A percentile compares a stretch with the other conserved stretches of the same genome.
Evolutionary conservation across 1,140 invertebrate species (phyloP).

Genomic region (Druon quercuslanigerum): DNA sequence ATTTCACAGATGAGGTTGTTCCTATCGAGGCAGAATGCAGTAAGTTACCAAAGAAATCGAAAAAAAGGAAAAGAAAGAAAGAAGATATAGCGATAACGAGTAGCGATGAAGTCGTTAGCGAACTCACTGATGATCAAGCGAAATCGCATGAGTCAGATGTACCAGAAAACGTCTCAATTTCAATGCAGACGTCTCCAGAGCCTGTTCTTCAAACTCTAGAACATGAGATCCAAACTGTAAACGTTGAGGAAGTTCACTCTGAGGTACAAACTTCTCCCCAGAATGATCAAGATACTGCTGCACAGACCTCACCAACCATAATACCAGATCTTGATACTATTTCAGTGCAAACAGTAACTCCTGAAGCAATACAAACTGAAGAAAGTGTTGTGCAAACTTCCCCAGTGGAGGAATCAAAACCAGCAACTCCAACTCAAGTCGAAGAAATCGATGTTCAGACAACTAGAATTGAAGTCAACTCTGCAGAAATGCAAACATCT

Average conservation of each 20-base stretch:
- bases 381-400: conserved; percentile 61
- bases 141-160: conserved; percentile 70
- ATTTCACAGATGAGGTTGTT: conserved; percentile 61
- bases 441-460: conserved; percentile 62
- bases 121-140: conserved; percentile 50
- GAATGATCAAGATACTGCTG: conserved; percentile 52
- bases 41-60: conserved; percentile 51
- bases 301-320: conserved; percentile 54
- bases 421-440: conserved; percentile 35
- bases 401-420: conserved; percentile 52
- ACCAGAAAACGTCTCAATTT: conserved; percentile 62
- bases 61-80: conserved; percentile 55
- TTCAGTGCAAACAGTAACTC: conserved; percentile 61
- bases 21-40: conserved; percentile 52
- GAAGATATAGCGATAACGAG: conserved; percentile 54
- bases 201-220: conserved; percentile 41
- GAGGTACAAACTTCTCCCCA: conserved; percentile 77
- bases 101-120: conserved; percentile 55
- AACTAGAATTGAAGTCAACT: conserved; percentile 40
- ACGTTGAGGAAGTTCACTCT: conserved; percentile 50
- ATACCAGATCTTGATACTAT: conserved; percentile 56
- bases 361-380: conserved; percentile 54
- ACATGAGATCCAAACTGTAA: conserved; percentile 52
- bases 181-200: conserved; percentile 56
- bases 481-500: conserved; percentile 52